These are phyloP conservation scores for Uropetala carovei DNA, from an alignment of 2,888 invertebrate genomes.

Conservation along the genomic window DNA sequence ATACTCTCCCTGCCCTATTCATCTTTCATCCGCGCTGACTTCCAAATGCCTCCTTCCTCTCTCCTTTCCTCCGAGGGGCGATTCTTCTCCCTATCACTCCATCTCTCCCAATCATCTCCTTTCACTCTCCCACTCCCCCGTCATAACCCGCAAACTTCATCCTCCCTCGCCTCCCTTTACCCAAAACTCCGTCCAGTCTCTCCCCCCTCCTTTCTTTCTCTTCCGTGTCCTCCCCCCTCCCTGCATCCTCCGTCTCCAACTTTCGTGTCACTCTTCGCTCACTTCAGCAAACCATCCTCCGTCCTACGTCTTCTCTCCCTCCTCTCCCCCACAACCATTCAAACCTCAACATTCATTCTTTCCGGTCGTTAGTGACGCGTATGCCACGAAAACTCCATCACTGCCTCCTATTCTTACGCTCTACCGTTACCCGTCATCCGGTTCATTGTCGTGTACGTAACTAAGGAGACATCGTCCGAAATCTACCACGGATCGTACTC, in stretches of 20 bases:
- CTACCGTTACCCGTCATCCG: not conserved
- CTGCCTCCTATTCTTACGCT: not conserved
- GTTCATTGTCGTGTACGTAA: not conserved
- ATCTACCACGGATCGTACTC: no score
- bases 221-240: no score
- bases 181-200: no score
- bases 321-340: not conserved
- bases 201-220: no score
- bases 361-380: not conserved
- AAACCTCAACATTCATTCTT: not conserved
- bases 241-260: no score
- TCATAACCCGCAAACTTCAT: not conserved
- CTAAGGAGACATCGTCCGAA: no score
- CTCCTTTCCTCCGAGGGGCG: no score
- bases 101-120: constrained; percentile 33
- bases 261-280: not conserved
- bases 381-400: not conserved
- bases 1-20: constrained; percentile 9
- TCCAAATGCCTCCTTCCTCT: not conserved
- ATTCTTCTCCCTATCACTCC: not conserved
- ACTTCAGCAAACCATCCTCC: not conserved
- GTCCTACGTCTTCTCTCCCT: not conserved
- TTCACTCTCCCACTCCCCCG: constrained; percentile 2
- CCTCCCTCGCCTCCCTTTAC: not conserved
- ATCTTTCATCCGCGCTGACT: constrained; percentile 18